Conservation (phyloP, 2,797 vertebrate species). For the Phoeniculus purpureus region DNA sequence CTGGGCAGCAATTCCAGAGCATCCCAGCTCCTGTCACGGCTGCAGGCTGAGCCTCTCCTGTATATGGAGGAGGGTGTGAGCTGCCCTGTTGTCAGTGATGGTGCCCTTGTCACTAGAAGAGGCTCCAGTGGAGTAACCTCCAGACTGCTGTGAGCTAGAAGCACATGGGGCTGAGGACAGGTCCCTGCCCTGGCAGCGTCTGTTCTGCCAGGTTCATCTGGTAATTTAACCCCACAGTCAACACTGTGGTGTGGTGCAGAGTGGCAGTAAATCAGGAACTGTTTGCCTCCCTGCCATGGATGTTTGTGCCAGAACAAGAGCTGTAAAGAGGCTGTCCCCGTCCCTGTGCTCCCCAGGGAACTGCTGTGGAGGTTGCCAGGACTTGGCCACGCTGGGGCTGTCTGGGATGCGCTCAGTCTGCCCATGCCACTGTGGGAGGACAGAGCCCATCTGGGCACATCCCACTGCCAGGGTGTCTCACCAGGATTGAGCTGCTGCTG, state of each 20-base stretch:
- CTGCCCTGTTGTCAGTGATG: too few species aligned
- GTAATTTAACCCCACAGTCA: slow-evolving; percentile 61
- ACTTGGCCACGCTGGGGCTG: fast-evolving
- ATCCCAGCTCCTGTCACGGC: background rate
- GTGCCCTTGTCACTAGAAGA: background rate
- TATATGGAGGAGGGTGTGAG: background rate
- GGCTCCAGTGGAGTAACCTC: background rate
- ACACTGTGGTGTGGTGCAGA: background rate
- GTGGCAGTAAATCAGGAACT: slow-evolving; percentile 58
- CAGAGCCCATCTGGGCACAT: too few species aligned
- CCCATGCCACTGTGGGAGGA: too few species aligned
- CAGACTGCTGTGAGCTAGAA: background rate
- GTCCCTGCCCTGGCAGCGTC: background rate
- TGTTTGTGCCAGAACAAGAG: slow-evolving; percentile 60
- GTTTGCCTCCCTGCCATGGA: background rate
- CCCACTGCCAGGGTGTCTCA: background rate
- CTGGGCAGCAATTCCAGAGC: background rate
- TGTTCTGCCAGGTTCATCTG: background rate
- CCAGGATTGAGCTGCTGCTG: background rate
- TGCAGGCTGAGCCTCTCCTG: background rate
- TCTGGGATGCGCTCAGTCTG: background rate
- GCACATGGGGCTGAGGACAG: fast-evolving
- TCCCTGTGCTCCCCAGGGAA: fast-evolving
- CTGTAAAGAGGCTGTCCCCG: fast-evolving
- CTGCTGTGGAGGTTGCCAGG: background rate